Conservation (phyloP, 2,797 vertebrate species). For the Oophaga sylvatica region DNA sequence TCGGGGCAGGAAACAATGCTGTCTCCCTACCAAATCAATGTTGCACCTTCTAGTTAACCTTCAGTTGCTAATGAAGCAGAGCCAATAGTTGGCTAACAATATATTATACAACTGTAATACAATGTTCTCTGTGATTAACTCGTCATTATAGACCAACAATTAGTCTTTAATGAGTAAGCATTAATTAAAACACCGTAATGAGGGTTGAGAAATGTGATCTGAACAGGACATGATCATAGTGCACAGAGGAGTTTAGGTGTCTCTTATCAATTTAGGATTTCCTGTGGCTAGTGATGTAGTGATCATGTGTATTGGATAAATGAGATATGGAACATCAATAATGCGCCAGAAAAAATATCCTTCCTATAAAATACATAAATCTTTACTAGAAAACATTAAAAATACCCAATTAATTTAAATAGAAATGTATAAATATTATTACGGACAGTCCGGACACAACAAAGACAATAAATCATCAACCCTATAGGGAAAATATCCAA, state of each 20-base stretch:
- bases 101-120: slow-evolving; percentile 8
- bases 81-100: slow-evolving; percentile 21
- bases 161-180: not conserved
- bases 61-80: slow-evolving; percentile 49
- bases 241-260: not conserved
- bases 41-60: slow-evolving; percentile 57
- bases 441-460: no score
- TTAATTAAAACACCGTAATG: not conserved
- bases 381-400: no score
- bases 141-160: not conserved
- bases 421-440: no score
- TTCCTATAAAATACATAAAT: no score
- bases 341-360: no score
- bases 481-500: no score
- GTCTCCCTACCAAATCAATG: slow-evolving; percentile 57
- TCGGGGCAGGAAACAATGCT: slow-evolving; percentile 61
- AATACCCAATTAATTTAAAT: no score
- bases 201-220: not conserved
- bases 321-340: no score
- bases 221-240: no score
- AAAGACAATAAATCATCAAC: no score
- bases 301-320: no score
- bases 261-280: not conserved
- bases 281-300: not conserved
- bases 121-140: slow-evolving; percentile 17